phyloP scores from a whole-genome alignment of 2,113 vertebrate species.

The Sceloporus tristichus region DNA sequence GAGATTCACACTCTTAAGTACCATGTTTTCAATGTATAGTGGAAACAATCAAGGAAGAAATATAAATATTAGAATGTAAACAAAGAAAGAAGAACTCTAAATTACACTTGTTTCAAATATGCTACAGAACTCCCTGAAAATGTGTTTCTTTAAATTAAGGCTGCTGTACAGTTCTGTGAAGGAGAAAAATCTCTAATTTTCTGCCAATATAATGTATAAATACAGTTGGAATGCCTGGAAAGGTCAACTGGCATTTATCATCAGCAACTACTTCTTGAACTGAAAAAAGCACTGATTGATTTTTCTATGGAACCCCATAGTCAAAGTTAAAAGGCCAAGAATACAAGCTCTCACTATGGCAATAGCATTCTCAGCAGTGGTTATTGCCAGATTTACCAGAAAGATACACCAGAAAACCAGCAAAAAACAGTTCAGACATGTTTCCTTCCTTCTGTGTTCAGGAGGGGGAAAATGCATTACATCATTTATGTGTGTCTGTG shows the following conservation, averaged over 20 bases:
- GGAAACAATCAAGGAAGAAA: neutral
- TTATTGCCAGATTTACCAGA: neutral
- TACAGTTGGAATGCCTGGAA: neutral
- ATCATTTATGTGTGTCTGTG: neutral
- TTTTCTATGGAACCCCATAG: conserved; percentile 20
- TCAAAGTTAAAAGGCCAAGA: neutral
- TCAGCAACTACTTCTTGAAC: neutral
- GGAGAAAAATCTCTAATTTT: neutral
- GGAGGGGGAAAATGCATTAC: neutral
- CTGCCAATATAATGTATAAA: neutral
- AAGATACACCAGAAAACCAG: neutral
- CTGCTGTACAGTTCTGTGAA: neutral
- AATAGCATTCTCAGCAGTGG: neutral
- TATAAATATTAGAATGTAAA: neutral
- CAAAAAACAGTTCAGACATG: neutral
- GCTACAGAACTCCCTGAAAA: neutral
- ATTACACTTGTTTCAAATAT: too few species aligned
- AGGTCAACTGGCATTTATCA: neutral
- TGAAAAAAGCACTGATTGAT: neutral
- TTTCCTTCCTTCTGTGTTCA: neutral
- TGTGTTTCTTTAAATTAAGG: neutral
- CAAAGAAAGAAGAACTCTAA: too few species aligned
- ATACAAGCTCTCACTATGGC: conserved; percentile 6
- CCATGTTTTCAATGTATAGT: neutral
- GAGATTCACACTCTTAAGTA: too few species aligned